phyloP scores from a whole-genome alignment of 2,113 vertebrate species.

The Climacteris rufus region DNA sequence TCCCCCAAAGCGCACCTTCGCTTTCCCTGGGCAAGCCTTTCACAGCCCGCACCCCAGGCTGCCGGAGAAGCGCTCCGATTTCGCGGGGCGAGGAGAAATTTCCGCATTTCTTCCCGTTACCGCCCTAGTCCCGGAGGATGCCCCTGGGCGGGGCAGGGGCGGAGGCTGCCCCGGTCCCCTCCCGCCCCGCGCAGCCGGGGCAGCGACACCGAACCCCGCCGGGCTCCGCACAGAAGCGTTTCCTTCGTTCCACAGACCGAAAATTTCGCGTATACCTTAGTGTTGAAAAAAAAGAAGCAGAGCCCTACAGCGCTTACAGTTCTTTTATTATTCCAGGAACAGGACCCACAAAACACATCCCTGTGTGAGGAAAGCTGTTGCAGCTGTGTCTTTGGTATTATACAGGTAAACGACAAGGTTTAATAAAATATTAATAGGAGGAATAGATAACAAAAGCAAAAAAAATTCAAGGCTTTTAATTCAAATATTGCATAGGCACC shows the following conservation, averaged over 20 bases:
- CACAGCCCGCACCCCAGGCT: too few relatives aligned
- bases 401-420: too few relatives aligned
- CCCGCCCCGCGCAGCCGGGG: background rate
- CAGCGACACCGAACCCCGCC: background rate
- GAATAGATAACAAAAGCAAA: background rate
- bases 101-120: too few relatives aligned
- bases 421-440: background rate
- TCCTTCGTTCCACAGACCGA: rapidly evolving
- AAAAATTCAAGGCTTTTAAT: background rate
- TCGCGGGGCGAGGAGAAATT: too few relatives aligned
- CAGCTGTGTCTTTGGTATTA: background rate
- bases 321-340: background rate
- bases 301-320: background rate
- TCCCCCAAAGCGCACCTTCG: too few relatives aligned
- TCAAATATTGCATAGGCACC: background rate
- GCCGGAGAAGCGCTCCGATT: too few relatives aligned
- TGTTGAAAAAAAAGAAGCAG: rapidly evolving
- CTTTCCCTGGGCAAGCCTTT: too few relatives aligned
- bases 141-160: too few relatives aligned
- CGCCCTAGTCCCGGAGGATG: too few relatives aligned
- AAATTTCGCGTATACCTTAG: rapidly evolving
- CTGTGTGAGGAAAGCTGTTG: rapidly evolving
- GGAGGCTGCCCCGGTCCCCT: background rate
- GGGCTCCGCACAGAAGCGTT: rapidly evolving
- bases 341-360: background rate